phyloP scores from a whole-genome alignment of 1,140 invertebrate genomes.

The Brachionus rubens region DNA sequence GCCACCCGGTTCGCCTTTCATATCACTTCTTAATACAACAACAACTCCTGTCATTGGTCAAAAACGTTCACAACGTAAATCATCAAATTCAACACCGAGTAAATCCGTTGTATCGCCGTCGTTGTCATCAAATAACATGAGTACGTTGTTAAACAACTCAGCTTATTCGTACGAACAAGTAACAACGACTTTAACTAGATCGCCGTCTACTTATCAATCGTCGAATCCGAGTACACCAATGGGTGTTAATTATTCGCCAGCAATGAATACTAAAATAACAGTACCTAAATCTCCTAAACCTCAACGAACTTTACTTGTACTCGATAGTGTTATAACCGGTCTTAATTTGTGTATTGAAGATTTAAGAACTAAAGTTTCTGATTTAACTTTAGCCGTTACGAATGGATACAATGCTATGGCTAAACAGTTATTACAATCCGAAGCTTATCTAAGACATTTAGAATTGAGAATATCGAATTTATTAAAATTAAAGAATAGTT shows the following conservation, averaged over 20 bases:
- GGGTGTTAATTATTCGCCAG: neutral
- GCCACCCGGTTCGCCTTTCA: constrained; percentile 18
- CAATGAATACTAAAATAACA: neutral
- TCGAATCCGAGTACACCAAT: neutral
- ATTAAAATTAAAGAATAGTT: constrained; percentile 10
- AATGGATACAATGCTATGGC: constrained; percentile 44
- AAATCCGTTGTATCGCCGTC: neutral
- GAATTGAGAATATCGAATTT: neutral
- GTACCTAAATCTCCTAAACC: constrained; percentile 28
- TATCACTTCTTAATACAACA: neutral
- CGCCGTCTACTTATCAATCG: neutral
- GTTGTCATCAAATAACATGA: constrained; percentile 21
- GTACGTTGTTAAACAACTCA: neutral
- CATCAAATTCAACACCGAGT: neutral
- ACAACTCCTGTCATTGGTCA: neutral
- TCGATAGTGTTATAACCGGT: constrained; percentile 35
- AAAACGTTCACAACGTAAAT: constrained; percentile 1
- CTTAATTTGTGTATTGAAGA: constrained; percentile 24
- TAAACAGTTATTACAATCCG: constrained; percentile 35
- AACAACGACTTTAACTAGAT: neutral
- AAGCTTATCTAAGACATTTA: constrained; percentile 21
- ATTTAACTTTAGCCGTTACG: constrained; percentile 23
- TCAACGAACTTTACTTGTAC: neutral
- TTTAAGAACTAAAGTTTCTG: constrained; percentile 2
- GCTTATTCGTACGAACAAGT: constrained; percentile 22